A percentile compares a stretch with the other conserved stretches of the same genome.
Conservation (phyloP, 2,888 invertebrate genomes). For the Agonopterix subpropinquella region DNA sequence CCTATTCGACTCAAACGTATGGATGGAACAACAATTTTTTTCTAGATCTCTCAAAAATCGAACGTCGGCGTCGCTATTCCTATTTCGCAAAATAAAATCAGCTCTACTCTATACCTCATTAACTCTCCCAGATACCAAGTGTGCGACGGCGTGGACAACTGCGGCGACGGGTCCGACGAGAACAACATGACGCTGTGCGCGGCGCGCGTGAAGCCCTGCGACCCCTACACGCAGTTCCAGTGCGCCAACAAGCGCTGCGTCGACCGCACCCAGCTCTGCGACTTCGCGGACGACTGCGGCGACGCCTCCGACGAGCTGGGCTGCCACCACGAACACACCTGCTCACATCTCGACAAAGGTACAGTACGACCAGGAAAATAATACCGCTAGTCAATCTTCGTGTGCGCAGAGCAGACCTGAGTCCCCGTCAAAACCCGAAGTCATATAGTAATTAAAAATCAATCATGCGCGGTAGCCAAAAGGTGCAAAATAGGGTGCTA, state of each 20-base stretch:
- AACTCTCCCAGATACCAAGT: slow-evolving; percentile 78
- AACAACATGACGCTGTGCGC: slow-evolving; percentile 94
- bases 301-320: slow-evolving; percentile 94
- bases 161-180: slow-evolving; percentile 96
- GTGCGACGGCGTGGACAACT: slow-evolving; percentile 95
- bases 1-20: too few relatives aligned
- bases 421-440: too few relatives aligned
- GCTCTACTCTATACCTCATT: background rate
- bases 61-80: background rate
- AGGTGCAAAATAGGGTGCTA: too few relatives aligned
- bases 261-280: slow-evolving; percentile 86
- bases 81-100: background rate
- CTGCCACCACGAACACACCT: slow-evolving; percentile 83
- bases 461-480: too few relatives aligned
- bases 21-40: too few relatives aligned
- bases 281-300: slow-evolving; percentile 93
- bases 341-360: slow-evolving; percentile 62
- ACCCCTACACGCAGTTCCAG: slow-evolving; percentile 86
- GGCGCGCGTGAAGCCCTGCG: slow-evolving; percentile 84
- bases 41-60: too few relatives aligned
- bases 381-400: background rate
- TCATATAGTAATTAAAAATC: too few relatives aligned
- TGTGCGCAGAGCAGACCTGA: too few relatives aligned
- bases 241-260: slow-evolving; percentile 93
- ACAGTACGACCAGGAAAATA: background rate